Percentiles rank a stretch among this genome's conserved stretches.
These are phyloP conservation scores for Sebastes diploproa DNA, from an alignment of 2,797 vertebrate species.

Conservation along the genomic window DNA sequence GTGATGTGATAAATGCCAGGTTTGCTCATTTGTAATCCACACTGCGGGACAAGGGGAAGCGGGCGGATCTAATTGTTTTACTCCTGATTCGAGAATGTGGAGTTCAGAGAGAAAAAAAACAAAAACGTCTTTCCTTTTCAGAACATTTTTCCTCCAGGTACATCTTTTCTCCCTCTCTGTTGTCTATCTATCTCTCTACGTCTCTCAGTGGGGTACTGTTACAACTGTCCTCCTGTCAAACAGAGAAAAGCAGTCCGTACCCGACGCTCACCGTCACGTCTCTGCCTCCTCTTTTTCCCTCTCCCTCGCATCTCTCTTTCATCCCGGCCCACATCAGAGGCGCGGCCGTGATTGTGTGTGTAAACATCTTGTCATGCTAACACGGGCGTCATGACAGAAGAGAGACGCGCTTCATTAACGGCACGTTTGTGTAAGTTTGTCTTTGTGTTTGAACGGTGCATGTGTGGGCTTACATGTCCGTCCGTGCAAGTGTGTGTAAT, in stretches of 20 bases:
- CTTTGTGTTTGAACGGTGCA: conserved; percentile 59
- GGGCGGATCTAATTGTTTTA: conserved; percentile 79
- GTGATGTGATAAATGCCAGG: conserved; percentile 83
- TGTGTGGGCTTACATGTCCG: conserved; percentile 43
- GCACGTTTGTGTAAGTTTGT: conserved; percentile 62
- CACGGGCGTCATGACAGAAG: conserved; percentile 73
- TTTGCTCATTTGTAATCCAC: conserved; percentile 82
- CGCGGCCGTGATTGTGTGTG: conserved; percentile 72
- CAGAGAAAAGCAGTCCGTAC: conserved; percentile 57
- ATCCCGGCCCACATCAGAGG: conserved; percentile 72
- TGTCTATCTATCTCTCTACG: conserved; percentile 16
- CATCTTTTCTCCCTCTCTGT: conserved; percentile 20
- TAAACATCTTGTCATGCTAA: conserved; percentile 82
- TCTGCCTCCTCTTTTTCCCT: conserved; percentile 48
- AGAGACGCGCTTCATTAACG: conserved; percentile 74
- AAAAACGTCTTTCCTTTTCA: conserved; percentile 29
- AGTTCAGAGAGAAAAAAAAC: conserved; percentile 35
- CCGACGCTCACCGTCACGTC: conserved; percentile 48
- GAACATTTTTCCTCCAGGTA: conserved; percentile 48
- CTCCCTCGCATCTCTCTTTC: conserved; percentile 67
- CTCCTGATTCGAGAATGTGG: conserved; percentile 60
- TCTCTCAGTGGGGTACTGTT: conserved; percentile 68
- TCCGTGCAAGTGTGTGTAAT: conserved; percentile 5
- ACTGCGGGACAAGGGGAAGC: conserved; percentile 73
- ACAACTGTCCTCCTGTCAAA: conserved; percentile 77